Conservation (phyloP, 2,113 vertebrate genomes). For the Ochotona curzoniae region DNA sequence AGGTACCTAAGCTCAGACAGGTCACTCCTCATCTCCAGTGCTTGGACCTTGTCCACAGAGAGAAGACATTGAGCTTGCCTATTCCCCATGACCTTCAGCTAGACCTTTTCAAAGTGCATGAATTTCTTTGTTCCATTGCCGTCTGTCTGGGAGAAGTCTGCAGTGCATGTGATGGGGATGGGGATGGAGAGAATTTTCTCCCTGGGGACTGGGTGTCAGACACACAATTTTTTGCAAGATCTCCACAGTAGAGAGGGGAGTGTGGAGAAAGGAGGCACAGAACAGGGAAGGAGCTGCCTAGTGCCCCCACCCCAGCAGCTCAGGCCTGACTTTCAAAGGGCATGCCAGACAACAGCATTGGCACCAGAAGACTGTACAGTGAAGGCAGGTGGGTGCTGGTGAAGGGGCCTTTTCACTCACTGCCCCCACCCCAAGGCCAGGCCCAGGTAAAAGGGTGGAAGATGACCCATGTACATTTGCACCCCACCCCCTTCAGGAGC, state of each 20-base stretch:
- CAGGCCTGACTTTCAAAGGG: not conserved
- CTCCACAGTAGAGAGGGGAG: no score
- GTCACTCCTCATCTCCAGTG: not conserved
- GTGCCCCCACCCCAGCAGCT: not conserved
- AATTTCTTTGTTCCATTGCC: not conserved
- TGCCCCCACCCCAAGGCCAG: not conserved
- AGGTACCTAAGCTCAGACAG: not conserved
- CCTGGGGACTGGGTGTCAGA: not conserved
- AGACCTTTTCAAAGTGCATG: not conserved
- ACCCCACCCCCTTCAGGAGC: not conserved
- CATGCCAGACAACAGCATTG: not conserved
- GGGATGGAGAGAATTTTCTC: not conserved
- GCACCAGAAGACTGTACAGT: not conserved
- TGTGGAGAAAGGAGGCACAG: no score
- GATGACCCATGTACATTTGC: not conserved
- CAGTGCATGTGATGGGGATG: not conserved
- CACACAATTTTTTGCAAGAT: not conserved
- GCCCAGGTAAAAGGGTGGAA: not conserved
- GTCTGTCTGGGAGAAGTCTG: not conserved
- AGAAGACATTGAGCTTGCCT: not conserved
- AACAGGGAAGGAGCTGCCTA: not conserved
- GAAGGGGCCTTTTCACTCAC: no score
- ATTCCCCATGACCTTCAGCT: not conserved
- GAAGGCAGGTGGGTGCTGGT: not conserved
- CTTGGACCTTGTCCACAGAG: not conserved